Evolutionary conservation across 2,888 invertebrate genomes (phyloP).

Genomic region (Ametastegia equiseti): DNA sequence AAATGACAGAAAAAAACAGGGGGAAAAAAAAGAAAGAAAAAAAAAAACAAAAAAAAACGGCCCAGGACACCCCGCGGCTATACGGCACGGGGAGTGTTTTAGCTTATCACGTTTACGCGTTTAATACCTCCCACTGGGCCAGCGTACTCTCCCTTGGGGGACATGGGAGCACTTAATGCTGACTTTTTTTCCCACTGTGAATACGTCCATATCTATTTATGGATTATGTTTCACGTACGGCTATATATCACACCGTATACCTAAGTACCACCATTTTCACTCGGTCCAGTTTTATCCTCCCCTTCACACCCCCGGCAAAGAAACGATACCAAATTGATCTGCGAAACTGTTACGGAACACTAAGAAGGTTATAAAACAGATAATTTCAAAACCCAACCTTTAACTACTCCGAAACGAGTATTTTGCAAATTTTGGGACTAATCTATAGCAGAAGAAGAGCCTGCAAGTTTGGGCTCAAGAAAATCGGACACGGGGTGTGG

Average conservation of each 20-base stretch:
- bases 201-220: constrained; percentile 44
- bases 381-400: too few species aligned
- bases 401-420: too few species aligned
- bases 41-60: constrained; percentile 29
- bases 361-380: background rate
- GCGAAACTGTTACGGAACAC: background rate
- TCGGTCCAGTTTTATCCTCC: constrained; percentile 12
- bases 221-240: constrained; percentile 14
- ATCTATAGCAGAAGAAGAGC: too few species aligned
- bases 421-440: too few species aligned
- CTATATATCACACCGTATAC: background rate
- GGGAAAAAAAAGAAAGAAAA: too few species aligned
- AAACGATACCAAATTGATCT: background rate
- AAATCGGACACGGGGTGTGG: too few species aligned
- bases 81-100: constrained; percentile 66
- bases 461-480: too few species aligned
- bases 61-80: constrained; percentile 54
- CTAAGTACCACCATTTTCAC: background rate
- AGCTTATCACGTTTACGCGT: constrained; percentile 73
- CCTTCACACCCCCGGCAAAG: background rate
- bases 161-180: constrained; percentile 71
- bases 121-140: constrained; percentile 61
- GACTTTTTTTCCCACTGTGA: constrained; percentile 65
- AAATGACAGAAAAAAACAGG: constrained; percentile 14
- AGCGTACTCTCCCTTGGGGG: constrained; percentile 57